Base-by-base conservation (phyloP, 2,888 invertebrate genomes). In the Perithous albicinctus region DNA sequence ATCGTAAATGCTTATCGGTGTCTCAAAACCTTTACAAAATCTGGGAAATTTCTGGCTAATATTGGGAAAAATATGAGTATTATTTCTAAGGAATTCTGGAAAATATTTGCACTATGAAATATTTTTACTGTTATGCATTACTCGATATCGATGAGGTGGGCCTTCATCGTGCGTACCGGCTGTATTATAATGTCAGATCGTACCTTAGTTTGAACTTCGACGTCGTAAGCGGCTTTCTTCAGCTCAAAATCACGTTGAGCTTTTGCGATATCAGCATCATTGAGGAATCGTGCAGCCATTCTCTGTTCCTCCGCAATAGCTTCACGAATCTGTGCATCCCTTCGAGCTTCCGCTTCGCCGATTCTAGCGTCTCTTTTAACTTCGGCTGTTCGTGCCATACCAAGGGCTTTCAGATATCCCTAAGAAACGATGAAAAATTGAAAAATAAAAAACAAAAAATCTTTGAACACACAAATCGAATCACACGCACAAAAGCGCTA, bases 251-350 rank as follows among this genome's bases (percentile, higher is more conserved):
- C 99, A 84, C 99, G 94, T 91, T 98, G 97, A 0, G 99, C 98
- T 93, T 99, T 98, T 0, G 99, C 98, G 80, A 99, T 99, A 93
- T 99, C 99, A 0, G 98, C 98, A 91, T 99, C 99, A 93, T 99
- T 99, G 18, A 97, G 93, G 92, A 98, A 98, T 82, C 98, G 95
- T 0, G 98, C 95, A 0, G 98, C 98, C 98, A 99, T 98, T 64
- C 98, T 95, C 92, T 98, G 98, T 93, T 99, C 98, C 92, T 99
- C 99, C 0, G 99, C 99, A 90, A 98, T 96, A 0, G 99, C 99
- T 93, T 99, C 98, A 90, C 97, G 97, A 88, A 98, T 98, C 89
- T 96, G 96, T 0, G 99, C 97, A 91, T 99, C 99, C 73, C 97
- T 96, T 72, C 97, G 96, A 0, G 99, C 99, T 92, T 99, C 98